These are phyloP conservation scores for Podarcis muralis DNA, from an alignment of 2,113 vertebrate genomes.

Conservation along the genomic window DNA sequence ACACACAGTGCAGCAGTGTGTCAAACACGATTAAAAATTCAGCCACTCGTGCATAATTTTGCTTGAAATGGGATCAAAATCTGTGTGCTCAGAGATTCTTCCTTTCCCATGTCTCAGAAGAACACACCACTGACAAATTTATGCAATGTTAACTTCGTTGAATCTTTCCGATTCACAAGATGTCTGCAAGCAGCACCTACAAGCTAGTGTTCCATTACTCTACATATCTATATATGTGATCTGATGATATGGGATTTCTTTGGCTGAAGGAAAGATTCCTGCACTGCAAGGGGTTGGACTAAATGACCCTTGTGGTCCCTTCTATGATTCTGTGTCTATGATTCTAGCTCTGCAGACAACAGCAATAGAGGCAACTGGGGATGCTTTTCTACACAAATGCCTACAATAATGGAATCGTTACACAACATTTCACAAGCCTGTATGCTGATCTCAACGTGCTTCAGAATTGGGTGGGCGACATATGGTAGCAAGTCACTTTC, in stretches of 20 bases:
- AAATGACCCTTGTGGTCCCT: too few species aligned
- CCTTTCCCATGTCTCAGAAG: not conserved
- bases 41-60: not conserved
- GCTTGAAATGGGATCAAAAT: not conserved
- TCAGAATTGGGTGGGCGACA: not conserved
- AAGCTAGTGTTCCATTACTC: not conserved
- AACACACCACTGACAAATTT: not conserved
- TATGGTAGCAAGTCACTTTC: constrained; percentile 1
- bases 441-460: not conserved
- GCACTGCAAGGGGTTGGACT: too few species aligned
- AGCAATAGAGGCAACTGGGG: rapidly evolving
- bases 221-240: not conserved
- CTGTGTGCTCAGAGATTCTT: not conserved
- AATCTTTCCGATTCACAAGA: not conserved
- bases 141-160: not conserved
- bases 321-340: too few species aligned
- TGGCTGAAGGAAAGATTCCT: not conserved
- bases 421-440: not conserved
- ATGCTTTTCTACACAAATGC: not conserved
- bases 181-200: not conserved
- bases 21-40: constrained; percentile 2
- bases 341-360: not conserved
- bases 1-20: not conserved
- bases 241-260: not conserved
- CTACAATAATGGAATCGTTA: not conserved